Evolutionary conservation across 2,888 invertebrate species (phyloP).

Genomic region (Pterostichus niger): DNA sequence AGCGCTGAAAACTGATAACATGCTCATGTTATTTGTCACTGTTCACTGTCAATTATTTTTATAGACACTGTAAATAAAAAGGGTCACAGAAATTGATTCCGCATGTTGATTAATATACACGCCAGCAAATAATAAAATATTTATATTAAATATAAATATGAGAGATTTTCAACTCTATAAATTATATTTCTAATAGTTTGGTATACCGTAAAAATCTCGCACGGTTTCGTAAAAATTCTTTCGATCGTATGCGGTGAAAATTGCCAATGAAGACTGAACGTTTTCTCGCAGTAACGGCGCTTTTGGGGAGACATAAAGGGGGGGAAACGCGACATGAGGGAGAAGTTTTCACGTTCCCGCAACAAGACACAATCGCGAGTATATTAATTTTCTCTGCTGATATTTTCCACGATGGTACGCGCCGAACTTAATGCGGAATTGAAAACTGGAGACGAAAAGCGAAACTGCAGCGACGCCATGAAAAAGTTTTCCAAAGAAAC

Average conservation of each 20-base stretch:
- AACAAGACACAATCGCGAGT: constrained; percentile 51
- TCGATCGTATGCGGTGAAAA: constrained; percentile 22
- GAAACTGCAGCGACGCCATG: constrained; percentile 21
- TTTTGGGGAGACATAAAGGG: constrained; percentile 24
- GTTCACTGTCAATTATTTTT: constrained; percentile 58
- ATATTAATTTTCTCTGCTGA: constrained; percentile 48
- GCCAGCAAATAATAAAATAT: constrained; percentile 36
- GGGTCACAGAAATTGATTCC: constrained; percentile 23
- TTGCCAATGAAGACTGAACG: constrained; percentile 51
- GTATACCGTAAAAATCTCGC: constrained; percentile 13
- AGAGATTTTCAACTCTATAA: constrained; percentile 4
- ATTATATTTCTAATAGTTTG: constrained; percentile 42
- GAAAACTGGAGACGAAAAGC: constrained; percentile 42
- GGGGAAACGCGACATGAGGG: constrained; percentile 35
- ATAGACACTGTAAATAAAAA: constrained; percentile 47
- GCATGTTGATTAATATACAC: constrained; percentile 8
- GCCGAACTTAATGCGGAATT: constrained; percentile 52
- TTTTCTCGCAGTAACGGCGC: constrained; percentile 19
- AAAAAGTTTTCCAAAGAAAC: constrained; percentile 11
- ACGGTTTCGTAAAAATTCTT: constrained; percentile 21
- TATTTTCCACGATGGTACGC: constrained; percentile 46
- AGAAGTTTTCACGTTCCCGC: constrained; percentile 48
- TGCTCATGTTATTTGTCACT: constrained; percentile 50
- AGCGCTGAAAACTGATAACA: constrained; percentile 38
- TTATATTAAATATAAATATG: constrained; percentile 8